Evolutionary conservation across 1,140 invertebrate genomes (phyloP).

Genomic region (Pseudomyrmex sp.): DNA sequence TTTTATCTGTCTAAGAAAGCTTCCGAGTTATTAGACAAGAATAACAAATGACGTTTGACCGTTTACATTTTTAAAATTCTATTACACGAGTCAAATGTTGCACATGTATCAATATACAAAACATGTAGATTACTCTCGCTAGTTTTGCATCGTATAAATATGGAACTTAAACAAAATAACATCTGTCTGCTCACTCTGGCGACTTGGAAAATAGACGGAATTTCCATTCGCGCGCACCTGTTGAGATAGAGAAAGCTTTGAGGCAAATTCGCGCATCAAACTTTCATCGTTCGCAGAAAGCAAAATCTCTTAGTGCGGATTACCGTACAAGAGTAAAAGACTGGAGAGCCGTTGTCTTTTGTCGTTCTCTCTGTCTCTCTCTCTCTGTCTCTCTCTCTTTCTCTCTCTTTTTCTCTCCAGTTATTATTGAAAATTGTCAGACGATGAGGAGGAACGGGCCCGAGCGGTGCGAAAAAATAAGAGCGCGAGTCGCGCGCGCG

Average conservation of each 20-base stretch:
- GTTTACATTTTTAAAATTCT: too few relatives aligned
- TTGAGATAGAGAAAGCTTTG: constrained; percentile 9
- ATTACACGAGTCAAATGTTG: too few relatives aligned
- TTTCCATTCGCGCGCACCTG: constrained; percentile 3
- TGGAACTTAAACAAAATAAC: constrained; percentile 1
- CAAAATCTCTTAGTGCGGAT: constrained; percentile 17
- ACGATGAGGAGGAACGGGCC: constrained; percentile 1
- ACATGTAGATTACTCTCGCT: too few relatives aligned
- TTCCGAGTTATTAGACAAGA: neutral
- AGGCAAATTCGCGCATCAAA: constrained; percentile 27
- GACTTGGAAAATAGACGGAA: neutral
- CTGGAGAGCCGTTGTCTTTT: neutral
- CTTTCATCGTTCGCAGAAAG: constrained; percentile 20
- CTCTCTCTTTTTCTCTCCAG: neutral
- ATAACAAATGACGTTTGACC: neutral
- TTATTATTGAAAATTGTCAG: constrained; percentile 41
- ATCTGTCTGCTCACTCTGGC: neutral
- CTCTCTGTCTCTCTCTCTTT: neutral
- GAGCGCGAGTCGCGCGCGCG: neutral
- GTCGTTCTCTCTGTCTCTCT: neutral
- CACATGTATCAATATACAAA: too few relatives aligned
- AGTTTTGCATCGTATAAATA: neutral
- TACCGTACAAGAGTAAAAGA: constrained; percentile 46
- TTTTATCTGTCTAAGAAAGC: neutral
- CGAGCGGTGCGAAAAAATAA: constrained; percentile 44